Conservation (phyloP, 2,113 vertebrate genomes). For the Galemys pyrenaicus region DNA sequence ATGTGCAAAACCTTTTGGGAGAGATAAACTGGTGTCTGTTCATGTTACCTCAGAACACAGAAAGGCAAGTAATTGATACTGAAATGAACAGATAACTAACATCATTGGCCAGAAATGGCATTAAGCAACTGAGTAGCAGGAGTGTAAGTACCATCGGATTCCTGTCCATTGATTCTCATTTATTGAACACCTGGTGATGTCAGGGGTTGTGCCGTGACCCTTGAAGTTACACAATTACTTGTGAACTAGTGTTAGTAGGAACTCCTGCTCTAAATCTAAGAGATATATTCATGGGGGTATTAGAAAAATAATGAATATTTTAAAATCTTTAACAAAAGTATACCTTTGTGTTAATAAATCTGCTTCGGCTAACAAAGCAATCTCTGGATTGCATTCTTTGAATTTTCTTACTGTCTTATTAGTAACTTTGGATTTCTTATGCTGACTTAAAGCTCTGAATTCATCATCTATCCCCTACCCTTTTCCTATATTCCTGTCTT, state of each 20-base stretch:
- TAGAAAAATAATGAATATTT: constrained; percentile 1
- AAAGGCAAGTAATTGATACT: not conserved
- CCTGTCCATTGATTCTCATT: not conserved
- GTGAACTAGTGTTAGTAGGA: not conserved
- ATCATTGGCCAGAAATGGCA: not conserved
- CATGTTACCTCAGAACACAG: not conserved
- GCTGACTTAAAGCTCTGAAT: not conserved
- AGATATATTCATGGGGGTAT: not conserved
- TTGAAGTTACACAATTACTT: not conserved
- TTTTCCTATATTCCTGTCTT: not conserved
- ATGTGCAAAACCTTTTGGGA: not conserved
- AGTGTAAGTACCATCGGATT: not conserved
- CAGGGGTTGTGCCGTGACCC: not conserved
- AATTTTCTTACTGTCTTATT: not conserved
- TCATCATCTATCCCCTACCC: not conserved
- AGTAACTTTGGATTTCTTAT: not conserved
- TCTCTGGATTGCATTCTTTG: not conserved
- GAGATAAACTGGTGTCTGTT: not conserved
- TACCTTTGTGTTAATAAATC: not conserved
- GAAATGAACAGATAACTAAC: not conserved
- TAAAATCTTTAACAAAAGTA: not conserved
- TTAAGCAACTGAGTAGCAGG: not conserved
- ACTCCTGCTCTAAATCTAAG: not conserved
- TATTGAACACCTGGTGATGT: not conserved
- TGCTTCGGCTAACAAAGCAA: not conserved